Evolutionary conservation across 2,888 invertebrate genomes (phyloP).

Genomic region (Villa cingulata): DNA sequence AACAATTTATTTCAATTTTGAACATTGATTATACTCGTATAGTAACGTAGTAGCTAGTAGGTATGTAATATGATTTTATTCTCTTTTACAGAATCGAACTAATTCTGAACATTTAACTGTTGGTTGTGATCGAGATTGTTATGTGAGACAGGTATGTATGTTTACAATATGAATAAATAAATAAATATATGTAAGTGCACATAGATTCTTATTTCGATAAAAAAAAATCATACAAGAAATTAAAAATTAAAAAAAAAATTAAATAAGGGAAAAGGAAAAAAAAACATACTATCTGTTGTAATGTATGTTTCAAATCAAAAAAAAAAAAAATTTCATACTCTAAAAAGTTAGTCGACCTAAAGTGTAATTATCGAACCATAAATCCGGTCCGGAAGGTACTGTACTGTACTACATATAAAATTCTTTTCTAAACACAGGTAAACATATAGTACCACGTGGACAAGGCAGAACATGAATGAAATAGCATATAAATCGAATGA

Average conservation of each 20-base stretch:
- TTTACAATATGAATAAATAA: too few relatives aligned
- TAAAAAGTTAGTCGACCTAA: not conserved
- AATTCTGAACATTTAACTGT: conserved; percentile 27
- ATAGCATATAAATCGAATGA: too few relatives aligned
- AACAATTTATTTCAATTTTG: too few relatives aligned
- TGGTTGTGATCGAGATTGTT: conserved; percentile 55
- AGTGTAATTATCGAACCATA: not conserved
- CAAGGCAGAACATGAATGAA: not conserved
- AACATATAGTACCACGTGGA: not conserved
- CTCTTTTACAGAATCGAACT: conserved; percentile 50
- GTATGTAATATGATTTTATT: not conserved
- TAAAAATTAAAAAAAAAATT: not conserved
- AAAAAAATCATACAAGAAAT: too few relatives aligned
- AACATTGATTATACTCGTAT: too few relatives aligned
- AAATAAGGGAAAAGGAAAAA: too few relatives aligned
- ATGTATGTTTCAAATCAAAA: too few relatives aligned
- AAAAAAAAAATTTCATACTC: too few relatives aligned
- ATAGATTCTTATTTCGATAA: too few relatives aligned
- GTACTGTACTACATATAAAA: not conserved
- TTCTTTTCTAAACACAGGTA: not conserved
- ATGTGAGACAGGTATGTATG: conserved; percentile 55
- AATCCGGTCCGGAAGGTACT: not conserved
- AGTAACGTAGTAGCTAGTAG: too few relatives aligned
- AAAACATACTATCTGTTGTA: not conserved
- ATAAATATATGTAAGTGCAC: too few relatives aligned